Conservation (phyloP, 2,113 vertebrate species). For the Serilophus lunatus region DNA sequence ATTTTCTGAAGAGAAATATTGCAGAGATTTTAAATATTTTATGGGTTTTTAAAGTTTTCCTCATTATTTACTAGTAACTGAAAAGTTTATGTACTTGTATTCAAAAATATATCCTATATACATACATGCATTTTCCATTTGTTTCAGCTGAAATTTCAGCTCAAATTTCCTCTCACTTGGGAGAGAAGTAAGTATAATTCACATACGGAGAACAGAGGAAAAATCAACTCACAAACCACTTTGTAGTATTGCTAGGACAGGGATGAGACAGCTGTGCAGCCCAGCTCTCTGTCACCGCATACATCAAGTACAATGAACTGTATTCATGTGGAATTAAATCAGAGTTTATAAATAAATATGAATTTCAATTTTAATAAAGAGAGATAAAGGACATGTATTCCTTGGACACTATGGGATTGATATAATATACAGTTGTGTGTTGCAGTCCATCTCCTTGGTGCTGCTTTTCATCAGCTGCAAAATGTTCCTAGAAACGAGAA, state of each 20-base stretch:
- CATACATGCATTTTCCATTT: background rate
- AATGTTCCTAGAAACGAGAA: background rate
- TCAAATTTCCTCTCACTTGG: background rate
- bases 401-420: background rate
- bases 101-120: background rate
- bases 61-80: background rate
- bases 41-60: background rate
- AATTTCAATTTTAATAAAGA: background rate
- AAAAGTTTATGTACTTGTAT: background rate
- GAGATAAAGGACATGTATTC: background rate
- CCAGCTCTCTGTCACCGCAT: background rate
- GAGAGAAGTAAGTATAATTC: background rate
- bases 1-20: background rate
- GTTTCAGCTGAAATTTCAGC: background rate
- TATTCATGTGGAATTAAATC: background rate
- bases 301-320: background rate
- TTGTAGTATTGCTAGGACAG: background rate
- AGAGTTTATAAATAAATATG: background rate
- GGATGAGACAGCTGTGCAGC: background rate
- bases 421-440: background rate
- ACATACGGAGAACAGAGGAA: background rate
- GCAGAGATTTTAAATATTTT: background rate
- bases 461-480: background rate
- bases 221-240: background rate
- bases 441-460: background rate